Evolutionary conservation across 1,140 invertebrate genomes (phyloP).

Genomic region (Bombus difficillimus): DNA sequence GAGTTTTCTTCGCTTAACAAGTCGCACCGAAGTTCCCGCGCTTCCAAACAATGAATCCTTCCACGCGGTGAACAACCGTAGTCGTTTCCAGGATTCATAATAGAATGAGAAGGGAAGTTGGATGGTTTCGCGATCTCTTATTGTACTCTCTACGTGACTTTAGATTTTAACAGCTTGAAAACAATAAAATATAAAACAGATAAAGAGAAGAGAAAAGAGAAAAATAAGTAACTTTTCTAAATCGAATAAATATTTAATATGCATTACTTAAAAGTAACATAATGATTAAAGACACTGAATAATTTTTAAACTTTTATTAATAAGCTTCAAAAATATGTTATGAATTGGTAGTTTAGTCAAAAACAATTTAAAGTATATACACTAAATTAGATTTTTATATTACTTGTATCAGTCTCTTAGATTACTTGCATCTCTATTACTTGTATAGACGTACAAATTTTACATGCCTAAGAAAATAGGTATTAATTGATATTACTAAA

Average conservation of each 20-base stretch:
- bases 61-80: conserved; percentile 54
- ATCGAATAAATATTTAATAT: background rate
- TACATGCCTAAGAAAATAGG: too few species aligned
- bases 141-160: background rate
- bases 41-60: conserved; percentile 66
- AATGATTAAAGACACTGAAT: too few species aligned
- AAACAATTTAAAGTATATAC: background rate
- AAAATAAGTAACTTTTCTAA: background rate
- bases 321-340: background rate
- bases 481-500: background rate
- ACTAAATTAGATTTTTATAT: too few species aligned
- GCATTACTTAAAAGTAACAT: background rate
- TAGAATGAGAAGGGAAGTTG: conserved; percentile 59
- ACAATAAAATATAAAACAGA: background rate
- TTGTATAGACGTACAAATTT: too few species aligned
- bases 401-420: too few species aligned
- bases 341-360: background rate
- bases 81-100: conserved; percentile 54
- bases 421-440: too few species aligned
- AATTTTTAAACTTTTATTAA: background rate
- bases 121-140: conserved; percentile 50
- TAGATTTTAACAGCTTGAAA: background rate
- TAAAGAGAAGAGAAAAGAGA: background rate
- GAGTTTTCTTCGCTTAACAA: conserved; percentile 67
- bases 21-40: conserved; percentile 65